These are phyloP conservation scores for Jaculus jaculus DNA, from an alignment of 2,113 vertebrate species.

Conservation along the genomic window DNA sequence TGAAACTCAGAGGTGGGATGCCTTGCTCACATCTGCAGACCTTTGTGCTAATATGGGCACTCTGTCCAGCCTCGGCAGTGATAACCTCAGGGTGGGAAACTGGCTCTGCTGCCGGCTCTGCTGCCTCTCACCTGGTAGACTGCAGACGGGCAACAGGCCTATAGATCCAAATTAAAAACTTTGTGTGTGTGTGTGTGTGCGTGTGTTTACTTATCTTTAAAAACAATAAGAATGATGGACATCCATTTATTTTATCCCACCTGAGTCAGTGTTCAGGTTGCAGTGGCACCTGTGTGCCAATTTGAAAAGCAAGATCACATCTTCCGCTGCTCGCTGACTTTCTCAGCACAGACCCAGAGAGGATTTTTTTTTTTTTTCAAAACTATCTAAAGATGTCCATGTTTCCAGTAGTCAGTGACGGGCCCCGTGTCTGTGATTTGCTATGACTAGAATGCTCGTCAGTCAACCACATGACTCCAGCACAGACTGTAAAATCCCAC, in stretches of 20 bases:
- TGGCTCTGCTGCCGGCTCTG: too few relatives aligned
- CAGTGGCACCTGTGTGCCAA: background rate
- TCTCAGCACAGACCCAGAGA: background rate
- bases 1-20: background rate
- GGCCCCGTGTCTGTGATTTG: background rate
- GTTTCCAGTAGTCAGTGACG: background rate
- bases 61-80: background rate
- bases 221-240: background rate
- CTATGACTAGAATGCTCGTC: background rate
- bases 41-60: background rate
- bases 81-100: too few relatives aligned
- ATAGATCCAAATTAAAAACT: background rate
- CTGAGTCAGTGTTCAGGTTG: background rate
- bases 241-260: background rate
- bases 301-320: background rate
- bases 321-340: background rate
- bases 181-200: too few relatives aligned
- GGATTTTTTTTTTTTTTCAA: background rate
- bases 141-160: background rate
- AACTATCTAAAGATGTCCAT: background rate
- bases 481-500: background rate
- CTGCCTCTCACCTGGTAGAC: background rate
- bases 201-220: background rate
- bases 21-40: slow-evolving; percentile 2
- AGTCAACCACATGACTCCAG: background rate